Conservation (phyloP, 2,797 vertebrate species). For the Sardinella longiceps region DNA sequence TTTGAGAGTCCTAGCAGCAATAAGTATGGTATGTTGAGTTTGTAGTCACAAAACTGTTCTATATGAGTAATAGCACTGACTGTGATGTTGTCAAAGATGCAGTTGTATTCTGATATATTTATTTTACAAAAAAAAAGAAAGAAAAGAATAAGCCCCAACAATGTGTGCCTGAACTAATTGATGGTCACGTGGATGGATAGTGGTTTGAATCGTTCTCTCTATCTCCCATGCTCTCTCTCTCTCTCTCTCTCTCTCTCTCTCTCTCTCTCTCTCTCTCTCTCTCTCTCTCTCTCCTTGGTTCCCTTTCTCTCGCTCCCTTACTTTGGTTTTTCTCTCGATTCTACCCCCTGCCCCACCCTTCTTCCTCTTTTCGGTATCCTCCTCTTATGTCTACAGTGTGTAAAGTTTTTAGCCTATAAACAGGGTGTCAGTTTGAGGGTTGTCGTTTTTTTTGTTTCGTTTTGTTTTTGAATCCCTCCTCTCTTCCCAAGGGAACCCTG, state of each 20-base stretch:
- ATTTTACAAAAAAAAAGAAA: conserved; percentile 72
- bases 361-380: conserved; percentile 40
- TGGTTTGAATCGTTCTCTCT: neutral
- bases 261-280: conserved; percentile 66
- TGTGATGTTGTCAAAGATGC: conserved; percentile 68
- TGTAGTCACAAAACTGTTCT: conserved; percentile 70
- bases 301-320: conserved; percentile 38
- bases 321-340: conserved; percentile 28
- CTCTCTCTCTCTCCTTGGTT: neutral
- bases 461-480: conserved; percentile 36
- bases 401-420: conserved; percentile 44
- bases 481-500: conserved; percentile 57
- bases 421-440: conserved; percentile 53
- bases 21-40: conserved; percentile 76
- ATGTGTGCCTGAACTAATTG: conserved; percentile 77
- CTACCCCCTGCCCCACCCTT: conserved; percentile 7
- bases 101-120: conserved; percentile 76
- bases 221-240: neutral
- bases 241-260: conserved; percentile 11
- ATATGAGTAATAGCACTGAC: conserved; percentile 71
- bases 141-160: conserved; percentile 44
- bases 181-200: conserved; percentile 63
- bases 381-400: neutral
- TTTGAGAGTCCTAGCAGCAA: conserved; percentile 81
- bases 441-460: conserved; percentile 61